These are phyloP conservation scores for Mayetiola destructor DNA, from an alignment of 2,888 invertebrate genomes.

Conservation along the genomic window DNA sequence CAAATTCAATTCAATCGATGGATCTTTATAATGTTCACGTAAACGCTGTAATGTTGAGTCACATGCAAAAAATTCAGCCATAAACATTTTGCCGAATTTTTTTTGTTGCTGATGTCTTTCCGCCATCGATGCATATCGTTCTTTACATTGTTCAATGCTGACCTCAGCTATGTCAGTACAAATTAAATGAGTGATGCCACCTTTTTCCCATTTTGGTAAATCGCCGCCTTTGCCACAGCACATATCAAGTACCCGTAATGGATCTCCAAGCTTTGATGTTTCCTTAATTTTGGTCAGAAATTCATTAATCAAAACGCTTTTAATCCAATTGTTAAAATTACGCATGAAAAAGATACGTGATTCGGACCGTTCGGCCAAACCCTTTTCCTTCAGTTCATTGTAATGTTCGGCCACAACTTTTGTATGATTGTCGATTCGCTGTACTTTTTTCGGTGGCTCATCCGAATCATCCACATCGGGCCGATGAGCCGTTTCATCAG, in stretches of 20 bases:
- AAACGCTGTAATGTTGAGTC: conserved; percentile 79
- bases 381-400: conserved; percentile 74
- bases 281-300: conserved; percentile 52
- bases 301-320: conserved; percentile 85
- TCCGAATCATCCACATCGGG: neutral
- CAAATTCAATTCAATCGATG: conserved; percentile 67
- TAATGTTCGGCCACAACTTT: conserved; percentile 75
- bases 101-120: conserved; percentile 23
- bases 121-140: conserved; percentile 61
- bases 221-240: conserved; percentile 99
- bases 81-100: conserved; percentile 41
- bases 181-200: conserved; percentile 62
- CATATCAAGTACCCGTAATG: conserved; percentile 71
- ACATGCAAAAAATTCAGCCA: conserved; percentile 80
- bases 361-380: conserved; percentile 61
- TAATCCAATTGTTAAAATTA: conserved; percentile 99
- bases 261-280: conserved; percentile 47
- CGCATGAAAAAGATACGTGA: conserved; percentile 87
- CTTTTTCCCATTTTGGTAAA: conserved; percentile 88
- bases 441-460: neutral
- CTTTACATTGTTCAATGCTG: conserved; percentile 80
- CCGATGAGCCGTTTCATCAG: too few species aligned
- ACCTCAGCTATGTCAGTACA: conserved; percentile 89
- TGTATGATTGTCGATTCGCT: neutral
- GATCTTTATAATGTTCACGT: conserved; percentile 62